Conservation (phyloP, 2,113 vertebrate genomes). For the Aspidoscelis tigris region DNA sequence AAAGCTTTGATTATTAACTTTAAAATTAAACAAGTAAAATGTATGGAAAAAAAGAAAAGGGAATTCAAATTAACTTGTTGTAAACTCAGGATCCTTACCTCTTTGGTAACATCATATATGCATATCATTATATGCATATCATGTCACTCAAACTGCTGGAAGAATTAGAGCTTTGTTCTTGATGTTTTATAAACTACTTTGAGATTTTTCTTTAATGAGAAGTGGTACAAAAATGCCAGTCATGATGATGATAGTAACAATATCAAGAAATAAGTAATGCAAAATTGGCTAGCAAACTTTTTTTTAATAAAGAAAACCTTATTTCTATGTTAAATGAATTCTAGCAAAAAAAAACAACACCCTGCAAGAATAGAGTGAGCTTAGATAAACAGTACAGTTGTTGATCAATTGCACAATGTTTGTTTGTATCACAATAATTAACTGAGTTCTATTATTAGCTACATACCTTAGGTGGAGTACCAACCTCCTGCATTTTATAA, state of each 20-base stretch:
- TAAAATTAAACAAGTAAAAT: background rate
- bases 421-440: constrained; percentile 25
- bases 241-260: background rate
- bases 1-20: constrained; percentile 11
- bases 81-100: background rate
- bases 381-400: constrained; percentile 23
- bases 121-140: no score
- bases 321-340: background rate
- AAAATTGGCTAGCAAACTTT: background rate
- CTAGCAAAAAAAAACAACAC: background rate
- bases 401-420: constrained; percentile 1
- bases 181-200: no score
- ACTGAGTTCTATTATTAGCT: constrained; percentile 25
- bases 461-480: constrained; percentile 21
- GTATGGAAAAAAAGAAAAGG: background rate
- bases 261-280: background rate
- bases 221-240: no score
- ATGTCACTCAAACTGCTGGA: no score
- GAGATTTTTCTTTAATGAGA: no score
- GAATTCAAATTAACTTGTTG: no score
- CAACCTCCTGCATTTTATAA: constrained; percentile 17
- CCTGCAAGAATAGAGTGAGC: background rate
- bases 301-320: background rate
- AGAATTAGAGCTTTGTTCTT: no score
- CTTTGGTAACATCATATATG: background rate